These are phyloP conservation scores for Emys orbicularis DNA, from an alignment of 2,797 vertebrate species.

Conservation along the genomic window DNA sequence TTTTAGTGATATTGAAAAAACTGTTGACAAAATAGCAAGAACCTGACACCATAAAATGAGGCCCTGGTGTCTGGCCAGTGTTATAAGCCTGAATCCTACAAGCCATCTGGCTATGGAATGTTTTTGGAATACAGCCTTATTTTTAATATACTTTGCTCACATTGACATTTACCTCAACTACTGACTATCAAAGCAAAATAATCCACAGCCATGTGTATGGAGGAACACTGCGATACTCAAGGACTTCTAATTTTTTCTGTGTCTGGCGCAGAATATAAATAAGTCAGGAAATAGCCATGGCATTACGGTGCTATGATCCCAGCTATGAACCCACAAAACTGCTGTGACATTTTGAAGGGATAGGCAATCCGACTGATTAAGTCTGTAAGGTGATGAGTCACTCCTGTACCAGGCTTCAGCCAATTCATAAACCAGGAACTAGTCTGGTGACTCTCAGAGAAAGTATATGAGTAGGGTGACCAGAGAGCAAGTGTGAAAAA, in stretches of 20 bases:
- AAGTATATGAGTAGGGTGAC: not conserved
- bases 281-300: not conserved
- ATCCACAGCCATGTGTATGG: not conserved
- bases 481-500: too few species aligned
- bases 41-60: fast-evolving
- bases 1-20: not conserved
- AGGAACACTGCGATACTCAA: not conserved
- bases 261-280: not conserved
- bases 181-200: not conserved
- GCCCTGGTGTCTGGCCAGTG: fast-evolving
- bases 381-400: not conserved
- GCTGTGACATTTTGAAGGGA: not conserved
- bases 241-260: not conserved
- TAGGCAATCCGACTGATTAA: not conserved
- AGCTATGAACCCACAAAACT: not conserved
- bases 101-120: fast-evolving
- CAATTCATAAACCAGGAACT: not conserved
- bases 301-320: not conserved
- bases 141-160: not conserved
- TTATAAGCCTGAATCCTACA: not conserved
- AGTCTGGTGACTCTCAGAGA: not conserved
- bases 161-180: fast-evolving
- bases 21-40: not conserved
- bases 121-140: not conserved
- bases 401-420: not conserved